A percentile compares a stretch with the other conserved stretches of the same genome.
Evolutionary conservation across 2,888 invertebrate species (phyloP).

Genomic region (Drosophila cracens): DNA sequence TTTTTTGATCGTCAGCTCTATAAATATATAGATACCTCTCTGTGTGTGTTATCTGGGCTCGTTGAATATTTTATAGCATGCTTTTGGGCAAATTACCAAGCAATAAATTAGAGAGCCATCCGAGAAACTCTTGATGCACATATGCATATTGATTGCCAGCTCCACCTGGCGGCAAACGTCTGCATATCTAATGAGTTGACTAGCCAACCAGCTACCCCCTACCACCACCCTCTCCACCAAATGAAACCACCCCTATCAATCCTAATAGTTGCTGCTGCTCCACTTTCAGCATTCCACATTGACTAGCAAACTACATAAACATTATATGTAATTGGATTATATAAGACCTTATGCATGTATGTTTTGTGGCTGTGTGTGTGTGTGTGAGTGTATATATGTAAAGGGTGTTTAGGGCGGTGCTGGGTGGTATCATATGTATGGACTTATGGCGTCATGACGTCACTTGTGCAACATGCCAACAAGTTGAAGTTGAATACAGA

Average conservation of each 20-base stretch:
- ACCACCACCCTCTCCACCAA: background rate
- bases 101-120: conserved; percentile 61
- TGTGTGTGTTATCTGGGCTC: conserved; percentile 18
- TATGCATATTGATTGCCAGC: conserved; percentile 53
- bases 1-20: conserved; percentile 43
- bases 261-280: conserved; percentile 22
- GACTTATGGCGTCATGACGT: background rate
- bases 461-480: conserved; percentile 2
- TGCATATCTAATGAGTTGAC: conserved; percentile 49
- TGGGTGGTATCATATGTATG: background rate
- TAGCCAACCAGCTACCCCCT: background rate
- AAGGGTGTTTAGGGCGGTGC: background rate
- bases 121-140: conserved; percentile 38
- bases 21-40: conserved; percentile 15
- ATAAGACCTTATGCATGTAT: background rate
- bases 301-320: conserved; percentile 16
- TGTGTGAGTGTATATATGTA: background rate
- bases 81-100: conserved; percentile 72
- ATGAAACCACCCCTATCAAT: background rate
- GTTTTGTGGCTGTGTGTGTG: background rate
- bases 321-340: conserved; percentile 14
- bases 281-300: conserved; percentile 44
- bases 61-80: conserved; percentile 74
- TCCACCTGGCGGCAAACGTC: conserved; percentile 40
- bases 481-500: background rate